Percentiles rank a stretch among this genome's conserved stretches.
Evolutionary conservation across 1,140 invertebrate species (phyloP).

Genomic region (Drosophila novamexicana): DNA sequence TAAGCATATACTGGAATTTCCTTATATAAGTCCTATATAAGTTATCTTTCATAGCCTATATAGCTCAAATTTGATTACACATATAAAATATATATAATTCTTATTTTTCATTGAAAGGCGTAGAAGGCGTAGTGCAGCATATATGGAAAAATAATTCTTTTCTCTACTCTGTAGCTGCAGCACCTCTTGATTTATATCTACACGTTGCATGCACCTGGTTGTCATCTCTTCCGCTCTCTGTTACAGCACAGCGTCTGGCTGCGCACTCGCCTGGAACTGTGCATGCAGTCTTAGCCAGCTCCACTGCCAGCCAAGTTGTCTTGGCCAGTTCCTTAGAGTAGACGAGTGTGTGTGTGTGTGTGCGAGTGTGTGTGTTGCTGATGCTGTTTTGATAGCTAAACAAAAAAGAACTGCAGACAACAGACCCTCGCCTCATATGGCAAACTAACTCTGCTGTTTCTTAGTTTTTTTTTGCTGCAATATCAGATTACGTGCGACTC

Average conservation of each 20-base stretch:
- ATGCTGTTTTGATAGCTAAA: slow-evolving; percentile 51
- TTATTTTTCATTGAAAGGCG: no score
- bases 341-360: slow-evolving; percentile 1
- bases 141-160: slow-evolving; percentile 9
- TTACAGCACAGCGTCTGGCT: slow-evolving; percentile 17
- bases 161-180: neutral
- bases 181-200: slow-evolving; percentile 45
- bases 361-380: slow-evolving; percentile 30
- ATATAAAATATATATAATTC: no score
- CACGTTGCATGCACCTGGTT: slow-evolving; percentile 41
- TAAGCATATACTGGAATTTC: no score
- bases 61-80: no score
- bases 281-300: slow-evolving; percentile 12
- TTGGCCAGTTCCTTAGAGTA: slow-evolving; percentile 15
- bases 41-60: no score
- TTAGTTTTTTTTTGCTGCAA: slow-evolving; percentile 47
- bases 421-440: slow-evolving; percentile 60
- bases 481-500: slow-evolving; percentile 76
- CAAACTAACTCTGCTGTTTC: slow-evolving; percentile 30
- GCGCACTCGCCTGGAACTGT: slow-evolving; percentile 59
- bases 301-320: slow-evolving; percentile 5
- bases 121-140: no score
- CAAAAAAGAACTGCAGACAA: slow-evolving; percentile 32
- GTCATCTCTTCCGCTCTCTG: slow-evolving; percentile 46
- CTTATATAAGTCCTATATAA: no score